These are phyloP conservation scores for Siniperca chuatsi DNA, from an alignment of 2,113 vertebrate species.

Conservation along the genomic window DNA sequence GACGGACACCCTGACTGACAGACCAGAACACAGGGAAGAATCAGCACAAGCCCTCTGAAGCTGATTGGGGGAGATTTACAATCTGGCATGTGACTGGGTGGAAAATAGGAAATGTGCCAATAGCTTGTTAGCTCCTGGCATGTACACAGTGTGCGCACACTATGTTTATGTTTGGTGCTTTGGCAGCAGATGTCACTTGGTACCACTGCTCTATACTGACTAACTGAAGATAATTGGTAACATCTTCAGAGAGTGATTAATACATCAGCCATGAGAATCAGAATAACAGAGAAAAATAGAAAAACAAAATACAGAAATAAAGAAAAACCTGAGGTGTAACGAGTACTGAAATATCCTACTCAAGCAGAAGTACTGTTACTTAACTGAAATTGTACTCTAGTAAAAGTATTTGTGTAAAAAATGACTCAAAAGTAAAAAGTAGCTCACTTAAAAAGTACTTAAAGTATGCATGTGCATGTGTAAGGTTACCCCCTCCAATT, in stretches of 20 bases:
- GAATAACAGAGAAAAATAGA: background rate
- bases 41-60: constrained; percentile 66
- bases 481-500: too few species aligned
- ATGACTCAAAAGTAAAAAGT: too few species aligned
- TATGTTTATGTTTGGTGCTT: constrained; percentile 68
- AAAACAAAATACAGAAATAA: constrained; percentile 14
- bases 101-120: constrained; percentile 73
- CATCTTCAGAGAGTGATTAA: too few species aligned
- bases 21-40: constrained; percentile 60
- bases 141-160: constrained; percentile 61
- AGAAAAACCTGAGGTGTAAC: background rate
- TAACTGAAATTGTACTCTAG: too few species aligned
- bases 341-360: too few species aligned
- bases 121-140: constrained; percentile 78
- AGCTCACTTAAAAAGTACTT: too few species aligned
- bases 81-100: constrained; percentile 73
- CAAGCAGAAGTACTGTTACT: too few species aligned
- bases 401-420: too few species aligned
- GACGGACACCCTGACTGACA: constrained; percentile 66
- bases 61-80: constrained; percentile 78
- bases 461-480: too few species aligned
- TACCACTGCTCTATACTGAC: constrained; percentile 37
- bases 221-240: constrained; percentile 52
- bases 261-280: too few species aligned
- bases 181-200: constrained; percentile 74